Evolutionary conservation across 2,113 vertebrate genomes (phyloP).

Genomic region (Rhadina sibilatrix): DNA sequence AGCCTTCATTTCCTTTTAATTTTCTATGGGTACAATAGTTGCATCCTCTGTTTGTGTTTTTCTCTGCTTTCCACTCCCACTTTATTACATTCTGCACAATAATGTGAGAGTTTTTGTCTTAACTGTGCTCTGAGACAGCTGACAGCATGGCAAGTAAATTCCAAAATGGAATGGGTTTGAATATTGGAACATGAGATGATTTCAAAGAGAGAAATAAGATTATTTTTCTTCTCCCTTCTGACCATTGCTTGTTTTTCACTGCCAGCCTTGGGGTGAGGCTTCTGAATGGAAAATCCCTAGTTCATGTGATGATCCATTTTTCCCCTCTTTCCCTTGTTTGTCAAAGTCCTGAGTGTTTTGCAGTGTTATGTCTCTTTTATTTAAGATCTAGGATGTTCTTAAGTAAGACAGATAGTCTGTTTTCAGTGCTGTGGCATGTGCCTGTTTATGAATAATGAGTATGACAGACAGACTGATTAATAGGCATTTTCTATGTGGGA

Average conservation of each 20-base stretch:
- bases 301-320: not conserved
- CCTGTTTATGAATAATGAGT: slow-evolving; percentile 39
- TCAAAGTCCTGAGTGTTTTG: not conserved
- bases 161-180: not conserved
- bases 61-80: not conserved
- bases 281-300: not conserved
- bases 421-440: not conserved
- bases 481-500: not conserved
- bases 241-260: not conserved
- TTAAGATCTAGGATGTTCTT: not conserved
- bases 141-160: not conserved
- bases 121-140: not conserved
- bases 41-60: not conserved
- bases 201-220: not conserved
- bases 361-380: not conserved
- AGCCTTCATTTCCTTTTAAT: not conserved
- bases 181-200: not conserved
- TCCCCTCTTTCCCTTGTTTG: not conserved
- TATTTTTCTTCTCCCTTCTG: not conserved
- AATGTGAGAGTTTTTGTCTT: not conserved
- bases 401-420: slow-evolving; percentile 43
- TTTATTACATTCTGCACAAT: not conserved
- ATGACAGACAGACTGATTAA: not conserved
- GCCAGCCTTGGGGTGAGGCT: not conserved
- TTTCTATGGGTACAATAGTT: not conserved